Evolutionary conservation across 2,888 invertebrate species (phyloP).

Genomic region (Blera fallax): DNA sequence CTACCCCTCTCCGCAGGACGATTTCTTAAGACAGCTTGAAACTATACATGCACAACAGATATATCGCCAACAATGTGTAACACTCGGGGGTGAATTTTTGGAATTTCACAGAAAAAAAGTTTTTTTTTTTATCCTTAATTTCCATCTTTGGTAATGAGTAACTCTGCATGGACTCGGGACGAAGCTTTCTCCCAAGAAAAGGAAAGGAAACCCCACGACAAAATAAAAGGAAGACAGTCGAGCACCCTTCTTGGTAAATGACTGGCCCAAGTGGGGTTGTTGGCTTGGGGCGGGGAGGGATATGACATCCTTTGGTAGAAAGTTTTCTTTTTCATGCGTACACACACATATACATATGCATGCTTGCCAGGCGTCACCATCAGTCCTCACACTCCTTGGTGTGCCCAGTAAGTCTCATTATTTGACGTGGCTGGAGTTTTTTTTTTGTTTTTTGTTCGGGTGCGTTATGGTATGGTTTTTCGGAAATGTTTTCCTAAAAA

Average conservation of each 20-base stretch:
- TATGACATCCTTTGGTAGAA: slow-evolving; percentile 59
- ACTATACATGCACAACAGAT: slow-evolving; percentile 43
- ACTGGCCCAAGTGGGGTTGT: slow-evolving; percentile 48
- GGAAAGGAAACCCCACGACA: neutral
- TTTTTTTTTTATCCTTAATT: slow-evolving; percentile 49
- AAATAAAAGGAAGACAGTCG: neutral
- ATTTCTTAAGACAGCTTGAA: slow-evolving; percentile 45
- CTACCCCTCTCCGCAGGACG: neutral
- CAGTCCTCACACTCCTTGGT: slow-evolving; percentile 19
- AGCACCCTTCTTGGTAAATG: slow-evolving; percentile 59
- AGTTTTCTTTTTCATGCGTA: slow-evolving; percentile 21
- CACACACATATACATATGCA: slow-evolving; percentile 34
- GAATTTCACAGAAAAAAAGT: slow-evolving; percentile 9
- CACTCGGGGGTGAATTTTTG: slow-evolving; percentile 48
- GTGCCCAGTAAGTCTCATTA: slow-evolving; percentile 55
- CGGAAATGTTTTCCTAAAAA: slow-evolving; percentile 18
- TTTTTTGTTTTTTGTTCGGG: neutral
- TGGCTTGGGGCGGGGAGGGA: slow-evolving; percentile 20
- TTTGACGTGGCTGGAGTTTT: slow-evolving; percentile 8
- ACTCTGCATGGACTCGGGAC: slow-evolving; percentile 40
- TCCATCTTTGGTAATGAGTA: slow-evolving; percentile 60
- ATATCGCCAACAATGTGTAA: slow-evolving; percentile 14
- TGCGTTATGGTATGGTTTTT: slow-evolving; percentile 35
- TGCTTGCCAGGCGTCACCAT: slow-evolving; percentile 18
- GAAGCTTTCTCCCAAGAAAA: slow-evolving; percentile 39